Evolutionary conservation across 2,888 invertebrate species (phyloP).

Genomic region (Aphodius granarius): DNA sequence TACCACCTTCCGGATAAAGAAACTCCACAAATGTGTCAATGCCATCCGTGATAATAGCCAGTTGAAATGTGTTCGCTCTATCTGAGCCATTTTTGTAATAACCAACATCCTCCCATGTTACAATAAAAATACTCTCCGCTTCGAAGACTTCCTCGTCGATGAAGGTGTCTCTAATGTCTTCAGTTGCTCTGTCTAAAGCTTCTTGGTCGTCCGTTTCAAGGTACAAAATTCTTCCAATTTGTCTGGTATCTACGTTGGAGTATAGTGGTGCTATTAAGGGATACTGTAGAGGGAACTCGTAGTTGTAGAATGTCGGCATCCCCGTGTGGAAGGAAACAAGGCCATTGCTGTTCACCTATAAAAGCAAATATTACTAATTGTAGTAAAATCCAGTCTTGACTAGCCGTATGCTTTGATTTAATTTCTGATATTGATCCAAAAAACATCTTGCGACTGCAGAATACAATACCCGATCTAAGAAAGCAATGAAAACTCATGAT

Average conservation of each 20-base stretch:
- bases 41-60: conserved; percentile 72
- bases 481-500: neutral
- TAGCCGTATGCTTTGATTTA: too few relatives aligned
- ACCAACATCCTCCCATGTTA: conserved; percentile 90
- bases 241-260: conserved; percentile 84
- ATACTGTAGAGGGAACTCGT: conserved; percentile 86
- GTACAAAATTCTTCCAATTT: conserved; percentile 73
- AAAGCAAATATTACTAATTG: conserved; percentile 23
- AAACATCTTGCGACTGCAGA: neutral
- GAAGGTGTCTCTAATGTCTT: conserved; percentile 74
- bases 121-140: conserved; percentile 79
- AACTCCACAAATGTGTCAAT: conserved; percentile 82
- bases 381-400: too few relatives aligned
- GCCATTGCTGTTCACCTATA: conserved; percentile 89
- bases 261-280: conserved; percentile 90
- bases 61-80: conserved; percentile 87
- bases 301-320: conserved; percentile 82
- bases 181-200: conserved; percentile 67
- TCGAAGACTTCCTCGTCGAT: conserved; percentile 71
- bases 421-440: too few relatives aligned
- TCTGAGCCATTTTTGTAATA: conserved; percentile 68
- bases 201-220: conserved; percentile 66
- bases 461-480: neutral
- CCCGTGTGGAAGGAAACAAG: conserved; percentile 88
- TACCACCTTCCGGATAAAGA: conserved; percentile 82